Evolutionary conservation across 2,113 vertebrate species (phyloP).

Genomic region (Aldabrachelys gigantea): DNA sequence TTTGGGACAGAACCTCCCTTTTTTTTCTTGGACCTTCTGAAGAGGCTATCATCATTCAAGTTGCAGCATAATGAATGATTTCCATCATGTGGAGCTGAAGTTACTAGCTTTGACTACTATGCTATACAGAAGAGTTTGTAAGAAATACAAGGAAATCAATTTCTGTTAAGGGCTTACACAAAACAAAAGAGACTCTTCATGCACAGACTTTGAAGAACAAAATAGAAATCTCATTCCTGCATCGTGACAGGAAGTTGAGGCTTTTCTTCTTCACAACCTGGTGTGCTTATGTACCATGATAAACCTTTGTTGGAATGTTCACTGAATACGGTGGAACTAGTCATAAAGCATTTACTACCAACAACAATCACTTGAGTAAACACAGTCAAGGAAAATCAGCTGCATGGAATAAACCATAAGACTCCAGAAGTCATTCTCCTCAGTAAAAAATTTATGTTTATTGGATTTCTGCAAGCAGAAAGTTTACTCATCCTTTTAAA

Average conservation of each 20-base stretch:
- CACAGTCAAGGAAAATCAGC: conserved; percentile 79
- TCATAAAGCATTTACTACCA: conserved; percentile 82
- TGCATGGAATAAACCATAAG: conserved; percentile 75
- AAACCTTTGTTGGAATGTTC: conserved; percentile 90
- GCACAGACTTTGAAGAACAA: conserved; percentile 79
- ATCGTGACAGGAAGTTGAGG: conserved; percentile 69
- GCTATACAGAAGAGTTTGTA: conserved; percentile 79
- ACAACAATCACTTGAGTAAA: conserved; percentile 87
- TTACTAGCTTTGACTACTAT: conserved; percentile 75
- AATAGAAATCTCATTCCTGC: conserved; percentile 67
- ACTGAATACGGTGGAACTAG: conserved; percentile 80
- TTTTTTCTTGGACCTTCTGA: conserved; percentile 60
- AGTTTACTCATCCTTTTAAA: conserved; percentile 86
- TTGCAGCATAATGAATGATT: conserved; percentile 88
- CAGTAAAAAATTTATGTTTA: conserved; percentile 64
- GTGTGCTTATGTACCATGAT: conserved; percentile 88
- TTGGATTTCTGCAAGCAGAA: conserved; percentile 87
- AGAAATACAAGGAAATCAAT: conserved; percentile 84
- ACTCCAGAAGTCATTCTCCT: conserved; percentile 56
- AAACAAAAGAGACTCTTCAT: conserved; percentile 82
- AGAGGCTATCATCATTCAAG: conserved; percentile 81
- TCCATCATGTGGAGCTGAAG: conserved; percentile 81
- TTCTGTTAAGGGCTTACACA: conserved; percentile 86
- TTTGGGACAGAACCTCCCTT: conserved; percentile 68
- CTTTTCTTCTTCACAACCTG: conserved; percentile 77